Evolutionary conservation across 2,113 vertebrate genomes (phyloP), one percentile per base, ranked within the genome.

Genomic region (Mastomys coucha): DNA sequence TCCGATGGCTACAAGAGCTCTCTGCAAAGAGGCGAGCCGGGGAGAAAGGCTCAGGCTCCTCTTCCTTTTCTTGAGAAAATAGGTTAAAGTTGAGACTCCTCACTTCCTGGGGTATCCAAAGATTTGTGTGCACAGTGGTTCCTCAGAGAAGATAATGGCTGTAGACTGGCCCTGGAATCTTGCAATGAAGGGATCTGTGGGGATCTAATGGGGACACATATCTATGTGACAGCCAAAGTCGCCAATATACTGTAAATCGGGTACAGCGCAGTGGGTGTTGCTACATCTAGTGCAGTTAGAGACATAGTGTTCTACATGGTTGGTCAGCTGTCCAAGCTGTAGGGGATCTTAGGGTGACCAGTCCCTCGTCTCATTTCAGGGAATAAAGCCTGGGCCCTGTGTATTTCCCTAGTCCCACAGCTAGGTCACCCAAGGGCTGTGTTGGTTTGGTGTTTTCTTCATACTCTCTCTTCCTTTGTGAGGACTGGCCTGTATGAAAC

Each of bases 401-500:
- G 5, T 42, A 16, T 65, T 85, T 45, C 14, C 75, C 33, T 42
- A 42, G 31, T 81, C 51, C 76, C 31, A 42, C 5, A 69, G 24
- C 3, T 28, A 31, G 42, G 45, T 42, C 73, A 89, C 12, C n/a
- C 28, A 28, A 51, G 42, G 2, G n/a, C 10, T 67, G 53, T 67
- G 53, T 24, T 17, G 33, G 31, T 51, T 86, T 17, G 20, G 7
- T 70, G 42, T 88, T 94, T 73, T 33, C 33, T 60, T 39, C 31
- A 75, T 31, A n/a, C 65, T 72, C 51, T 5, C 36, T 96, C 63
- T 87, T 93, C 24, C 65, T 85, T 95, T 88, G 33, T 75, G 42
- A 91, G 45, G 77, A 45, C 53, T 33, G 8, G 0, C 56, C 31
- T 80, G 24, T 12, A 45, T 65, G 19, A 60, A 82, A 45, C 51